These are phyloP conservation scores for Tuberolachnus salignus DNA, from an alignment of 2,888 invertebrate species.

Conservation along the genomic window DNA sequence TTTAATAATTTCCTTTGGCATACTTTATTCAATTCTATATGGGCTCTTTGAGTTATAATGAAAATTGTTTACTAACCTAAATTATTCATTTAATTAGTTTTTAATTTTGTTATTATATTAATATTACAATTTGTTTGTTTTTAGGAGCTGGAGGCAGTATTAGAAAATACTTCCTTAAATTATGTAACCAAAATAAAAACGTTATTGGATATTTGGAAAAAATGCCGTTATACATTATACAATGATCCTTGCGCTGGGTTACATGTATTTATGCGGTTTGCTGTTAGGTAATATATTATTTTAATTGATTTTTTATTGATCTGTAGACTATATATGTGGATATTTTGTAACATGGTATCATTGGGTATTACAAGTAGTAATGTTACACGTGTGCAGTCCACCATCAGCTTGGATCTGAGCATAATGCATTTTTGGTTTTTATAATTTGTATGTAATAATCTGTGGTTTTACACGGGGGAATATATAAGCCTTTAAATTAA, in stretches of 20 bases:
- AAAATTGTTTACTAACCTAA: too few species aligned
- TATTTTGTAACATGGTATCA: neutral
- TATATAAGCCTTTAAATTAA: too few species aligned
- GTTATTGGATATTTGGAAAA: slow-evolving; percentile 5
- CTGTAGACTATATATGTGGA: neutral
- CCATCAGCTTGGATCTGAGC: too few species aligned
- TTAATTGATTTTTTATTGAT: neutral
- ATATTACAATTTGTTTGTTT: slow-evolving; percentile 7
- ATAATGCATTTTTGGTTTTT: too few species aligned
- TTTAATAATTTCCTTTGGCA: too few species aligned
- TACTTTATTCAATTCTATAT: too few species aligned
- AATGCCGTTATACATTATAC: neutral
- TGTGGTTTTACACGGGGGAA: too few species aligned
- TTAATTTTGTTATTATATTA: neutral
- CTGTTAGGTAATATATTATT: slow-evolving; percentile 30
- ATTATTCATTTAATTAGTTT: neutral
- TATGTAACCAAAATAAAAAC: neutral
- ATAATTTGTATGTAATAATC: too few species aligned
- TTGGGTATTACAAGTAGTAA: too few species aligned
- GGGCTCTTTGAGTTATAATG: too few species aligned
- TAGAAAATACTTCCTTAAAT: neutral
- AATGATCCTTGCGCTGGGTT: neutral
- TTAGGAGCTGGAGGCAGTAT: slow-evolving; percentile 5
- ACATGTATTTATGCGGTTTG: slow-evolving; percentile 10
- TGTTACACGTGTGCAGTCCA: too few species aligned